Conservation (phyloP, 1,140 invertebrate species). For the Formica selysi region DNA sequence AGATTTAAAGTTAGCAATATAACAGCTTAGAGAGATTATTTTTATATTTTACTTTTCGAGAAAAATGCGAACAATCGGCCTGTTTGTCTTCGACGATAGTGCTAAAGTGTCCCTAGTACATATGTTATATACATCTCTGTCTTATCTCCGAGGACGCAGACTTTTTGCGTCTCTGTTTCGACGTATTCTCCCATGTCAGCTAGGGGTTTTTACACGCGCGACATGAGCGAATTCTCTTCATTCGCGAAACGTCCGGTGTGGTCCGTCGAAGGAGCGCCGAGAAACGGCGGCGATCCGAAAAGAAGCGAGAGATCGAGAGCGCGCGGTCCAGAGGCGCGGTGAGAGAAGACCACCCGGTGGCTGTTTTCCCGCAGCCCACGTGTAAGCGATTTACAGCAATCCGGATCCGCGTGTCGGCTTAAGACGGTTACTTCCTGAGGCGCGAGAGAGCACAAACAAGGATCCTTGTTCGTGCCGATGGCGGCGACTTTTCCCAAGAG, state of each 20-base stretch:
- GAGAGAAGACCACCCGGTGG: constrained; percentile 64
- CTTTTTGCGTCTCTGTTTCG: constrained; percentile 15
- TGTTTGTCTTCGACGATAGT: background rate
- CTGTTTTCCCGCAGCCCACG: constrained; percentile 50
- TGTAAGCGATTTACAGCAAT: constrained; percentile 67
- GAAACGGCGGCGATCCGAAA: constrained; percentile 47
- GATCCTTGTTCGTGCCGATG: constrained; percentile 60
- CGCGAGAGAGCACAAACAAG: constrained; percentile 54
- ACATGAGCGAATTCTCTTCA: constrained; percentile 41
- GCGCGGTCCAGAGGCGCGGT: background rate
- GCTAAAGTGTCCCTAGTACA: background rate
- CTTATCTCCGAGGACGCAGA: constrained; percentile 9
- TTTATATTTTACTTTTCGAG: background rate
- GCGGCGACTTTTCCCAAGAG: constrained; percentile 69
- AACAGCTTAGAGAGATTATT: background rate
- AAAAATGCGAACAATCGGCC: background rate
- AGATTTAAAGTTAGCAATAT: background rate
- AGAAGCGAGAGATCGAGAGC: constrained; percentile 55
- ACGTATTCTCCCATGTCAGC: constrained; percentile 18
- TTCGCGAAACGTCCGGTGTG: background rate
- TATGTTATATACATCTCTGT: background rate
- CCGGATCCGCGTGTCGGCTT: constrained; percentile 33
- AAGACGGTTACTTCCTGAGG: constrained; percentile 51
- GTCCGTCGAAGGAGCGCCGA: constrained; percentile 55
- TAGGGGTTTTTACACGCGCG: constrained; percentile 53